These are phyloP conservation scores for Latheticus oryzae DNA, from an alignment of 2,888 invertebrate species.

Conservation along the genomic window DNA sequence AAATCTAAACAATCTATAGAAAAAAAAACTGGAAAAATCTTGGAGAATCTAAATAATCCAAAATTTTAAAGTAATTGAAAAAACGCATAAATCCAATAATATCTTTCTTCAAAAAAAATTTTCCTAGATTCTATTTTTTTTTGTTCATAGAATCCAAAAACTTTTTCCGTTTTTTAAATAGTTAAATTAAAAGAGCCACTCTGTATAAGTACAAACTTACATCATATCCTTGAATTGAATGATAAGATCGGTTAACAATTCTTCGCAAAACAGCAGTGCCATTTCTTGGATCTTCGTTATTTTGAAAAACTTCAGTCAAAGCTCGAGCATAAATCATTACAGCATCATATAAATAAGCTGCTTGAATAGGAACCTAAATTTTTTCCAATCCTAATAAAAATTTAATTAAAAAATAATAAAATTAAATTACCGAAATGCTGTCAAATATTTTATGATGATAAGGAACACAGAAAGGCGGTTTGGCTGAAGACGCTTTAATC, in stretches of 20 bases:
- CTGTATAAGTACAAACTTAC: conserved; percentile 67
- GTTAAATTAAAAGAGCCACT: too few relatives aligned
- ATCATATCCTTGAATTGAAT: conserved; percentile 83
- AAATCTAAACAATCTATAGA: too few relatives aligned
- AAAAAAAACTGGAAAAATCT: too few relatives aligned
- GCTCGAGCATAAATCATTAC: conserved; percentile 89
- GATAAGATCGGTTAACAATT: conserved; percentile 82
- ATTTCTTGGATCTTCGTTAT: conserved; percentile 77
- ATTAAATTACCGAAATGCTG: conserved; percentile 71
- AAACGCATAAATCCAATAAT: too few relatives aligned
- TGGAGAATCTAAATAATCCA: too few relatives aligned
- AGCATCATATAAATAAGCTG: conserved; percentile 88
- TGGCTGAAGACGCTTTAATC: conserved; percentile 77
- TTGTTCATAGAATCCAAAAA: too few relatives aligned
- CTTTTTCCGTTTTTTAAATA: background rate
- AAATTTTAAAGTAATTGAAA: too few relatives aligned
- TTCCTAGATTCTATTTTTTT: too few relatives aligned
- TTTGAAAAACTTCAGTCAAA: conserved; percentile 77
- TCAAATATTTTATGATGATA: conserved; percentile 81
- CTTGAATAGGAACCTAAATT: conserved; percentile 80
- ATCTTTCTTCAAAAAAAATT: too few relatives aligned
- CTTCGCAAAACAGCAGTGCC: conserved; percentile 80
- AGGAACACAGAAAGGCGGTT: conserved; percentile 82
- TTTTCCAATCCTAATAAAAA: background rate
- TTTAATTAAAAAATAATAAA: background rate